phyloP scores from a whole-genome alignment of 2,113 vertebrate species.

The Dolichotis patagonum region DNA sequence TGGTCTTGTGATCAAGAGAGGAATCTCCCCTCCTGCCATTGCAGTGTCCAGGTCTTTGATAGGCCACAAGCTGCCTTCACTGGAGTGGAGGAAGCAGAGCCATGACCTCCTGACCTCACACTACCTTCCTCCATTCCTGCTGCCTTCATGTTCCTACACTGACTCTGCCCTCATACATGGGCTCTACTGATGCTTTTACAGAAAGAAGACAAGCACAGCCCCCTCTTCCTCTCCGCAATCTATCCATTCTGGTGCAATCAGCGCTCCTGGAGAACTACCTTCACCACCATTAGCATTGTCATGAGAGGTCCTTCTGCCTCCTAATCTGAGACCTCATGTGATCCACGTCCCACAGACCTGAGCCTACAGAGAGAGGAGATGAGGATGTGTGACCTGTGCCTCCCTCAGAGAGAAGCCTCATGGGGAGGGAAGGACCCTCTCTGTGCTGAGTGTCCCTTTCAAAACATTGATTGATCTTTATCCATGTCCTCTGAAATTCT shows the following conservation, averaged over 20 bases:
- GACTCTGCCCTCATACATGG: neutral
- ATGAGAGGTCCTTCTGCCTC: neutral
- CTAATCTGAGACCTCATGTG: neutral
- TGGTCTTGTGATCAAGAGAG: neutral
- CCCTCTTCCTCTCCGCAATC: neutral
- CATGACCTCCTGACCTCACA: neutral
- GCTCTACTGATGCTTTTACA: neutral
- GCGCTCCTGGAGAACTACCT: neutral
- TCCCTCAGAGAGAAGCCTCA: neutral
- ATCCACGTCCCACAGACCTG: neutral
- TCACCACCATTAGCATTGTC: neutral
- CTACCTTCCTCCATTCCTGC: neutral
- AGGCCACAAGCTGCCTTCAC: too few species aligned
- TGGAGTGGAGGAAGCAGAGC: too few species aligned
- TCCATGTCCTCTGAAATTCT: too few species aligned
- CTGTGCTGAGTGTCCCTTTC: too few species aligned
- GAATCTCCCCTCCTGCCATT: neutral
- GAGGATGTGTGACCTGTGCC: neutral
- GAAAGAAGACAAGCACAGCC: neutral
- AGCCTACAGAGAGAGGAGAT: neutral
- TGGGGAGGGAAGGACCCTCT: neutral
- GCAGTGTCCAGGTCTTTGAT: neutral
- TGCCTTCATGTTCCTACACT: neutral
- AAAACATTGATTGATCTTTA: too few species aligned
- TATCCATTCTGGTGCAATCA: accelerated